These are phyloP conservation scores for Pachypsylla venusta DNA, from an alignment of 1,140 invertebrate genomes.

Conservation along the genomic window DNA sequence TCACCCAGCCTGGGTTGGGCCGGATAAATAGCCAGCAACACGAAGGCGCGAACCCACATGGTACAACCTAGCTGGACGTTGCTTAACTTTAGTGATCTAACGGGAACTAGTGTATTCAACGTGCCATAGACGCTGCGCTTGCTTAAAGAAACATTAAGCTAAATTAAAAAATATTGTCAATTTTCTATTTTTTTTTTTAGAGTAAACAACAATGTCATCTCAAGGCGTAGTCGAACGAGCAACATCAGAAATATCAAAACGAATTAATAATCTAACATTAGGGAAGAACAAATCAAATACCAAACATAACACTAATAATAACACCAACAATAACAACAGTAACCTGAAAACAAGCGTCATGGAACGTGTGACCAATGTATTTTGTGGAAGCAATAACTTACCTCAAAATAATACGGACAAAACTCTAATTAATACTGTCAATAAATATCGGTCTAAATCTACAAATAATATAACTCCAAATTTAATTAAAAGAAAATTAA, in stretches of 20 bases:
- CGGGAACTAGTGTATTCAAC: too few species aligned
- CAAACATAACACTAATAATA: neutral
- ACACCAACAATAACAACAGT: neutral
- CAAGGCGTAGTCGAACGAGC: slow-evolving; percentile 73
- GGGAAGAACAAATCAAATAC: slow-evolving; percentile 45
- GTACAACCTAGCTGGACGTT: too few species aligned
- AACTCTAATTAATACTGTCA: slow-evolving; percentile 18
- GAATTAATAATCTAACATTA: slow-evolving; percentile 68
- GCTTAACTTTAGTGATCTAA: too few species aligned
- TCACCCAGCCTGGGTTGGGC: too few species aligned
- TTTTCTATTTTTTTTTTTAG: too few species aligned
- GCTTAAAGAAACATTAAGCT: too few species aligned
- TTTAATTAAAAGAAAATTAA: neutral
- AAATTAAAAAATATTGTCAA: too few species aligned
- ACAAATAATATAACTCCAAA: neutral
- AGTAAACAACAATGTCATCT: slow-evolving; percentile 49
- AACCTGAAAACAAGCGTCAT: slow-evolving; percentile 49
- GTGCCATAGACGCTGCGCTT: too few species aligned
- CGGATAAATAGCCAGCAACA: too few species aligned
- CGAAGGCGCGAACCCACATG: too few species aligned
- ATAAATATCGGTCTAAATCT: slow-evolving; percentile 10
- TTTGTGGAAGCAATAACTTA: slow-evolving; percentile 43
- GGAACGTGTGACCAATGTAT: slow-evolving; percentile 67
- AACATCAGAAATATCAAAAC: slow-evolving; percentile 68
- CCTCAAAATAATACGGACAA: slow-evolving; percentile 22